phyloP scores from a whole-genome alignment of 2,888 invertebrate species.

The Hylaea fasciaria region DNA sequence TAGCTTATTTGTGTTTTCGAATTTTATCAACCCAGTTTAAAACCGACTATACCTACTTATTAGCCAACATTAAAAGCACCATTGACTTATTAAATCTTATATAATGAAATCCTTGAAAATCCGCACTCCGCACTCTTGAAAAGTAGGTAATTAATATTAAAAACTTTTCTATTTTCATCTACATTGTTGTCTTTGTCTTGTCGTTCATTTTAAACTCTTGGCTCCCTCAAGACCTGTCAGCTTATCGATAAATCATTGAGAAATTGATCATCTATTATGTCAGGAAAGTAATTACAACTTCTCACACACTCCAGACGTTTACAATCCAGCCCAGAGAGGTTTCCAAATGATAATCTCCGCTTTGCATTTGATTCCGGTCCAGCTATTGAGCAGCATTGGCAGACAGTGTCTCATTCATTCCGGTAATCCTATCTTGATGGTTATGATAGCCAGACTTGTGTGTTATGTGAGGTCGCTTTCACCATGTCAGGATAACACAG shows the following conservation, averaged over 20 bases:
- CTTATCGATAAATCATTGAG: too few species aligned
- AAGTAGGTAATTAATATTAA: too few species aligned
- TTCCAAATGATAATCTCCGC: constrained; percentile 34
- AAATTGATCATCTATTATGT: not conserved
- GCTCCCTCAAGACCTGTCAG: too few species aligned
- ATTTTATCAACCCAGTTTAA: constrained; percentile 16
- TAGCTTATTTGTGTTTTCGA: constrained; percentile 10
- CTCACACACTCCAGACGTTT: not conserved
- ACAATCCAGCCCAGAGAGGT: constrained; percentile 11
- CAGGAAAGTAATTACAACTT: not conserved
- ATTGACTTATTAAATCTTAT: too few species aligned
- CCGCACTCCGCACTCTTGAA: too few species aligned
- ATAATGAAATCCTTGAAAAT: too few species aligned
- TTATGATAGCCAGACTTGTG: not conserved
- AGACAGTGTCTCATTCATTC: constrained; percentile 35
- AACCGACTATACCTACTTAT: not conserved
- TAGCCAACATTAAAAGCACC: not conserved
- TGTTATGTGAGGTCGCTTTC: constrained; percentile 1
- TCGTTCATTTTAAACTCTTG: too few species aligned
- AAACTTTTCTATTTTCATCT: too few species aligned
- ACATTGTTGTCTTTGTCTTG: too few species aligned
- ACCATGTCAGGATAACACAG: constrained; percentile 1
- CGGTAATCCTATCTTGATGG: constrained; percentile 30
- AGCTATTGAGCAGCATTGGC: constrained; percentile 28
- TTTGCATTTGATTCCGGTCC: constrained; percentile 30